These are phyloP conservation scores for Onychostoma macrolepis DNA, from an alignment of 2,113 vertebrate species.

Conservation along the genomic window DNA sequence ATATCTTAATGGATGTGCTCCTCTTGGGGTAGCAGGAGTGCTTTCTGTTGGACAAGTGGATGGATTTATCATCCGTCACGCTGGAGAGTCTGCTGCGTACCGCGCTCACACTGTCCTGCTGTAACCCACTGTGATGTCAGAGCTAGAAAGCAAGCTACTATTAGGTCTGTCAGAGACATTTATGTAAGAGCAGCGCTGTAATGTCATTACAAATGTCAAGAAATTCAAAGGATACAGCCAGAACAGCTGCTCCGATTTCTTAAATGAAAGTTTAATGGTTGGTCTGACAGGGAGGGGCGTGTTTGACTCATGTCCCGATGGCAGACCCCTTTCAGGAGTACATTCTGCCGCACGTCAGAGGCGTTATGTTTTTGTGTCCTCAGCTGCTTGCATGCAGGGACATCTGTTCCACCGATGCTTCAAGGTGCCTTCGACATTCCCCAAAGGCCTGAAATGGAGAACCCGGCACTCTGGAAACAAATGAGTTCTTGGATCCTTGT, in stretches of 20 bases:
- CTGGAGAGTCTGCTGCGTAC: neutral
- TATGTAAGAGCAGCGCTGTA: neutral
- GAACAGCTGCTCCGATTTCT: constrained; percentile 9
- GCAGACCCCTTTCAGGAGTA: constrained; percentile 22
- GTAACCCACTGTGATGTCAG: constrained; percentile 28
- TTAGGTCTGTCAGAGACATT: constrained; percentile 19
- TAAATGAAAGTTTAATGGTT: neutral
- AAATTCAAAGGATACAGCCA: neutral
- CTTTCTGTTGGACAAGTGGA: constrained; percentile 46
- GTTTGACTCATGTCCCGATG: constrained; percentile 5
- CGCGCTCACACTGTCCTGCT: neutral
- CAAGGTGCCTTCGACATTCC: constrained; percentile 32
- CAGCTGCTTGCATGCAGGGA: constrained; percentile 8
- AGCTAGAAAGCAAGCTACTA: constrained; percentile 2
- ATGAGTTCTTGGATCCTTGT: constrained; percentile 26
- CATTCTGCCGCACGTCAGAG: constrained; percentile 2
- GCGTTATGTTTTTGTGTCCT: constrained; percentile 10
- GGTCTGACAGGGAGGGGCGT: neutral
- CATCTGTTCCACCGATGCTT: constrained; percentile 41
- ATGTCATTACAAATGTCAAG: constrained; percentile 4
- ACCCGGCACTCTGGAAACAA: constrained; percentile 20
- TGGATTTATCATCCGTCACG: constrained; percentile 49
- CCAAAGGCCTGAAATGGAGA: constrained; percentile 23
- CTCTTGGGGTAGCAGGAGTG: constrained; percentile 34
- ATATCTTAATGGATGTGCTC: constrained; percentile 56